These are phyloP conservation scores for Muscicapa striata DNA, from an alignment of 2,797 vertebrate genomes.

Conservation along the genomic window DNA sequence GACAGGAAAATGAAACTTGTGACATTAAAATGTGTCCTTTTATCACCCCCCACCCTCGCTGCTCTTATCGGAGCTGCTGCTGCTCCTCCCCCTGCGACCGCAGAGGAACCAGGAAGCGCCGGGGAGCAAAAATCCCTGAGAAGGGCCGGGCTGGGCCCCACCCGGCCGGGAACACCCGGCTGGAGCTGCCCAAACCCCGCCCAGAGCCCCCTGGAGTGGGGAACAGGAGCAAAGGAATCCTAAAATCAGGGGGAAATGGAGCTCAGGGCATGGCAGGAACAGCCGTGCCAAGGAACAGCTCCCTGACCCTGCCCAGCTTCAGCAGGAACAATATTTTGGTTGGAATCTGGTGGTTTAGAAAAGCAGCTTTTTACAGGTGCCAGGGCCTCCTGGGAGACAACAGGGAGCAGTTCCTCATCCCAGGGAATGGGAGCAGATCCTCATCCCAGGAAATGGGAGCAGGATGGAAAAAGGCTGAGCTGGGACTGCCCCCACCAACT, in stretches of 20 bases:
- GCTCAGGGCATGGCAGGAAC: not conserved
- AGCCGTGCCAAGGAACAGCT: not conserved
- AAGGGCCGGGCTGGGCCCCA: not conserved
- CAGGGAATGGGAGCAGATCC: rapidly evolving
- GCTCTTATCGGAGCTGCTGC: rapidly evolving
- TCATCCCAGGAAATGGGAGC: not conserved
- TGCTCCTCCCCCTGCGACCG: not conserved
- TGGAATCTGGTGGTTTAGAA: rapidly evolving
- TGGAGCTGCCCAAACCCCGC: not conserved
- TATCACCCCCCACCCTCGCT: rapidly evolving
- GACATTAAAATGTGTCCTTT: rapidly evolving
- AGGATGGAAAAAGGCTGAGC: rapidly evolving
- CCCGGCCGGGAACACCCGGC: not conserved
- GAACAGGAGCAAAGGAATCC: not conserved
- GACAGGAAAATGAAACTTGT: rapidly evolving
- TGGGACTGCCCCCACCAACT: rapidly evolving
- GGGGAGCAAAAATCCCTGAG: not conserved
- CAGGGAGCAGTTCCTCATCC: not conserved
- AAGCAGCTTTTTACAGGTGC: not conserved
- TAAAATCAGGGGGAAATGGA: rapidly evolving
- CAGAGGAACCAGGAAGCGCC: conserved; percentile 11
- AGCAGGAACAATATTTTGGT: not conserved
- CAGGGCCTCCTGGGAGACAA: not conserved
- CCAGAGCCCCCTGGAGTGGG: rapidly evolving
- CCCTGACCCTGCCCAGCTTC: rapidly evolving